Evolutionary conservation across 2,797 vertebrate genomes (phyloP).

Genomic region (Podargus strigoides): DNA sequence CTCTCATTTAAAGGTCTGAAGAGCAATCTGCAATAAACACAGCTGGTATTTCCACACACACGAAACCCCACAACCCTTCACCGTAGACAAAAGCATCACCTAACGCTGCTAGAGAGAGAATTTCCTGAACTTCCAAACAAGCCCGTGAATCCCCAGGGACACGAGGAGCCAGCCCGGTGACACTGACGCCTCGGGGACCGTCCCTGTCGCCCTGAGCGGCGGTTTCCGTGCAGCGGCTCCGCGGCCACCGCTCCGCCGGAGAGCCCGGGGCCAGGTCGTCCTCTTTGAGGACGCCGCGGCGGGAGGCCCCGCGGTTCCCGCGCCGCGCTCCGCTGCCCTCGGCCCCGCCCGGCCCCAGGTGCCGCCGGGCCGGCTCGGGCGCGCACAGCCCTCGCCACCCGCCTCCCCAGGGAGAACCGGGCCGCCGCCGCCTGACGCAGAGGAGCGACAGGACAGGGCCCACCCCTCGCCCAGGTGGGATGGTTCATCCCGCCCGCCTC

Average conservation of each 20-base stretch:
- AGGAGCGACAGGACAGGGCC: accelerated
- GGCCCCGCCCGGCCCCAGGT: not conserved
- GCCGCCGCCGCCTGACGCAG: too few relatives aligned
- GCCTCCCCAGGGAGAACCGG: accelerated
- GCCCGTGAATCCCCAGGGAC: not conserved
- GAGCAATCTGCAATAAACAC: not conserved
- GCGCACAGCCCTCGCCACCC: not conserved
- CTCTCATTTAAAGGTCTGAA: not conserved
- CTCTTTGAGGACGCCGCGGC: not conserved
- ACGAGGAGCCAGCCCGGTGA: not conserved
- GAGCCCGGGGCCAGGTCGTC: not conserved
- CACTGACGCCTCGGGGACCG: accelerated
- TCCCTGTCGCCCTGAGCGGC: too few relatives aligned
- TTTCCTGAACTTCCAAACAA: accelerated
- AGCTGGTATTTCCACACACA: accelerated
- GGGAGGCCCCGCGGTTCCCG: too few relatives aligned
- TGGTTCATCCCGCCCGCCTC: conserved; percentile 41
- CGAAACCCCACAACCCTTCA: not conserved
- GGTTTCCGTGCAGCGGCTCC: not conserved
- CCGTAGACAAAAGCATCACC: not conserved
- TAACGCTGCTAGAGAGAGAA: not conserved
- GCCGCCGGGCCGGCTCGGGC: not conserved
- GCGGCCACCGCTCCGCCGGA: accelerated
- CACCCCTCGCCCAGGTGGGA: not conserved
- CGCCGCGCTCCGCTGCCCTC: not conserved